Evolutionary conservation across 64 coral and sea anemone genomes (phyloP), one percentile per base, ranked within the genome.

Genomic region (Montipora capricornis): DNA sequence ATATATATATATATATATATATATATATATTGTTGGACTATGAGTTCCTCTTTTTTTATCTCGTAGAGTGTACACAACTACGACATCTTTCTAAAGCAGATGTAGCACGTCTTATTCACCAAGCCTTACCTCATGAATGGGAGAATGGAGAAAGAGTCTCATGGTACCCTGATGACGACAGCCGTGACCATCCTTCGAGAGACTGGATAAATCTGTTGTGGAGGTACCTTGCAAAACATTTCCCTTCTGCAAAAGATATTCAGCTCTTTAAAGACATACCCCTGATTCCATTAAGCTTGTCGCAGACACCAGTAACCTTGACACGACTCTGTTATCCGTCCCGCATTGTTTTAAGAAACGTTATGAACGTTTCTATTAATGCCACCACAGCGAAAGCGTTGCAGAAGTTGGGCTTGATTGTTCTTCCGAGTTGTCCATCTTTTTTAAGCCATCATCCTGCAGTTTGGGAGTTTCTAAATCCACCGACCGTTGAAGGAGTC

Each of bases 181-280:
- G 8, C 71, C 67, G 7, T 2, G 16, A 78, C 4, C 59, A 87
- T 24, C 91, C 87, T 5, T 73, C 91, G 29, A 20, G 52, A 68
- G 47, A 52, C 37, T 96, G 95, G 95, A 22, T 96, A 4, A 47
- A 93, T 11, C 57, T 88, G 71, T 24, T 96, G 51, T 96, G 95
- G 95, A 69, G n/a, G 20, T 96, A 96, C 67, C 77, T 96, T 44
- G 70, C 20, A 14, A 61, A 81, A 4, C 78, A 96, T 47, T 96
- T 96, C 50, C 77, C 55, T n/a, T 81, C 48, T 86, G 2, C 2
- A 52, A 46, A 66, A 10, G 78, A 93, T 20, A 19, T 96, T 47
- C 44, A 90, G 6, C 79, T 53, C 17, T 85, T 96, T 80, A 12
- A 52, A 20, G 44, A 78, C 6, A 49, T 96, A 80, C 87, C 95